Base-by-base conservation (phyloP, 2,797 vertebrate genomes). In the Gila robusta region DNA sequence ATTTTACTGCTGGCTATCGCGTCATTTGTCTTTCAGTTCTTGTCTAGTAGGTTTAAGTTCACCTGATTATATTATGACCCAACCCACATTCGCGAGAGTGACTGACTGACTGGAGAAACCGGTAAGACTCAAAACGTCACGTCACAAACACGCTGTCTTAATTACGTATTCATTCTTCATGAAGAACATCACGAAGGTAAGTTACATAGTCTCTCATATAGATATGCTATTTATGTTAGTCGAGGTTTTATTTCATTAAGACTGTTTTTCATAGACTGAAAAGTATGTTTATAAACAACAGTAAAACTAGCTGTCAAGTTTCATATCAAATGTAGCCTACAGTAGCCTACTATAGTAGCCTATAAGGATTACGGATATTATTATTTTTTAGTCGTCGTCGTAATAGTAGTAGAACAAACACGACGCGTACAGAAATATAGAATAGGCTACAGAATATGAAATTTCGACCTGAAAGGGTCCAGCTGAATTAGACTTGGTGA, bases 41-140 rank as follows among this genome's bases (percentile, higher is more conserved):
- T 80, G 54, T 35, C 81, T 62, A 23, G 69, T 44, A 74, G 81
- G 81, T 17, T 83, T 62, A 73, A 83, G 70, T 77, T 77, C 82
- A 67, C 59, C 8, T 77, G 39, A 1, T 23, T 9, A 16, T n/a
- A 52, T 49, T 49, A 44, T 44, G 16, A 66, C 59, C 72, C 82
- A 66, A 62, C 81, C 81, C 81, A 28, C 14, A 17, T 2, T 21
- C 21, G n/a, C 56, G 5, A 4, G 17, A 19, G 2, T 16, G 17
- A 4, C 5, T 5, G 71, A 21, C 21, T 6, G 72, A 19, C 5
- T 16, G 17, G 72, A 64, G 9, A 2, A 83, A 83, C 82, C 72
- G 56, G 82, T 83, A 37, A 26, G 6, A 67, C 82, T 52, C 59
- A 32, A 66, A 4, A 26, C 59, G 59, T 26, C n/a, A 71, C 8